Percentiles rank a stretch among this genome's conserved stretches.
Conservation (phyloP, 2,113 vertebrate species). For the Paramisgurnus dabryanus region DNA sequence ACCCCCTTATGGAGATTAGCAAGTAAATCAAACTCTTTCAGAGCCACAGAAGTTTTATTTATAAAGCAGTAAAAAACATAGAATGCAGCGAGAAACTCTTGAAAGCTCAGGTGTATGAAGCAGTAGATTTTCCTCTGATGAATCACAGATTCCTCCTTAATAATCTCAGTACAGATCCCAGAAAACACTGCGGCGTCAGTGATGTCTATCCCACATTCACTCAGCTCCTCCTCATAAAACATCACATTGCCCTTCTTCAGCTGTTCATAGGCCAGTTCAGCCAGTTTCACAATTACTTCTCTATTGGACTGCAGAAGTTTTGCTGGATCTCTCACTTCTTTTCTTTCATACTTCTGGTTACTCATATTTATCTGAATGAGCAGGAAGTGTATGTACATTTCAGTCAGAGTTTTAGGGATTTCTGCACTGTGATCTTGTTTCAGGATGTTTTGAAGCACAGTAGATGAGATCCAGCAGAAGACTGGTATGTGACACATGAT, state of each 20-base stretch:
- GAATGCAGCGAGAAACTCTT: slow-evolving; percentile 35
- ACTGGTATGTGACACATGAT: slow-evolving; percentile 45
- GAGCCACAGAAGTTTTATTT: not conserved
- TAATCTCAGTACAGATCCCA: slow-evolving; percentile 28
- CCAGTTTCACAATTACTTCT: slow-evolving; percentile 25
- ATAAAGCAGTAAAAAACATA: slow-evolving; percentile 19
- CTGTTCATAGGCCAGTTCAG: slow-evolving; percentile 33
- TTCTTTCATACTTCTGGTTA: slow-evolving; percentile 18
- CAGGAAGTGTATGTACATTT: slow-evolving; percentile 4
- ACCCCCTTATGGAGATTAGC: not conserved
- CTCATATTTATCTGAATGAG: slow-evolving; percentile 31
- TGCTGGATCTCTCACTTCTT: not conserved
- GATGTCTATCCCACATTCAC: slow-evolving; percentile 19
- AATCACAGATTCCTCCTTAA: slow-evolving; percentile 14
- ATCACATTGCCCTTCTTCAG: slow-evolving; percentile 23
- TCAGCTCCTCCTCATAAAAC: slow-evolving; percentile 44
- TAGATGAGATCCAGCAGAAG: slow-evolving; percentile 47
- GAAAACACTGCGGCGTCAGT: slow-evolving; percentile 12
- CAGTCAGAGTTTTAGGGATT: not conserved
- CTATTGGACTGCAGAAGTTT: slow-evolving; percentile 2
- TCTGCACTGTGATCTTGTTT: not conserved
- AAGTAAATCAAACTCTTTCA: not conserved
- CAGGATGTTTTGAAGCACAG: slow-evolving; percentile 34
- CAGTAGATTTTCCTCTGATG: slow-evolving; percentile 27
- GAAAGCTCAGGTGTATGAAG: slow-evolving; percentile 39